These are phyloP conservation scores for Takifugu bimaculatus DNA, from an alignment of 2,113 vertebrate genomes.

Conservation along the genomic window DNA sequence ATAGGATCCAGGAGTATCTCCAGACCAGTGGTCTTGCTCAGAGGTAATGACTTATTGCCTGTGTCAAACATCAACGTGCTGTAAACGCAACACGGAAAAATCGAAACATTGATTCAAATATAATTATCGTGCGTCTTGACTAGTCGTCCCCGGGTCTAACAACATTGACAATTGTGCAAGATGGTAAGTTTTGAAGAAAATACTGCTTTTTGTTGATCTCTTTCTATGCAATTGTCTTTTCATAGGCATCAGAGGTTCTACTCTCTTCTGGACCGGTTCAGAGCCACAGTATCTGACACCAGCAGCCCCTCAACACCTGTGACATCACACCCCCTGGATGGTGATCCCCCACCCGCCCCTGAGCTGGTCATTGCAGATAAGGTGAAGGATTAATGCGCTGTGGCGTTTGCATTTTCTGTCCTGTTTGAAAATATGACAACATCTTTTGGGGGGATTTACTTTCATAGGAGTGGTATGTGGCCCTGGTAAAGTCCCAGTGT, in stretches of 20 bases:
- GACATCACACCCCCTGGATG: slow-evolving; percentile 90
- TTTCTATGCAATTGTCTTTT: not conserved
- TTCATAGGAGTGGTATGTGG: slow-evolving; percentile 90
- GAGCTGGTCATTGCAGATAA: slow-evolving; percentile 84
- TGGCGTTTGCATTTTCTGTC: too few species aligned
- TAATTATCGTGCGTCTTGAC: not conserved
- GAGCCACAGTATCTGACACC: slow-evolving; percentile 83
- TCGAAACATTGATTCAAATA: not conserved
- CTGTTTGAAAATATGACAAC: not conserved
- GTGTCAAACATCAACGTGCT: not conserved
- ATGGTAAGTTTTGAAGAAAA: too few species aligned
- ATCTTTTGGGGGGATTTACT: not conserved
- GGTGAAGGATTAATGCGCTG: slow-evolving; percentile 62
- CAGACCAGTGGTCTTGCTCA: slow-evolving; percentile 88
- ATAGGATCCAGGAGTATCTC: slow-evolving; percentile 90
- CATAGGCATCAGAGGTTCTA: slow-evolving; percentile 94
- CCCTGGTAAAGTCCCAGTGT: slow-evolving; percentile 89
- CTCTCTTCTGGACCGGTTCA: slow-evolving; percentile 96
- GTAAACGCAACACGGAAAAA: not conserved
- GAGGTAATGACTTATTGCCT: slow-evolving; percentile 71
- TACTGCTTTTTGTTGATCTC: not conserved
- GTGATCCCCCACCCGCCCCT: slow-evolving; percentile 79
- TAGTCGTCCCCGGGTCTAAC: not conserved
- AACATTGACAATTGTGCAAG: too few species aligned
- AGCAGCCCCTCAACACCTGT: slow-evolving; percentile 80